These are phyloP conservation scores for Agelas oroides DNA, from an alignment of 37 sponge, comb jelly and placozoan genomes.

Conservation along the genomic window DNA sequence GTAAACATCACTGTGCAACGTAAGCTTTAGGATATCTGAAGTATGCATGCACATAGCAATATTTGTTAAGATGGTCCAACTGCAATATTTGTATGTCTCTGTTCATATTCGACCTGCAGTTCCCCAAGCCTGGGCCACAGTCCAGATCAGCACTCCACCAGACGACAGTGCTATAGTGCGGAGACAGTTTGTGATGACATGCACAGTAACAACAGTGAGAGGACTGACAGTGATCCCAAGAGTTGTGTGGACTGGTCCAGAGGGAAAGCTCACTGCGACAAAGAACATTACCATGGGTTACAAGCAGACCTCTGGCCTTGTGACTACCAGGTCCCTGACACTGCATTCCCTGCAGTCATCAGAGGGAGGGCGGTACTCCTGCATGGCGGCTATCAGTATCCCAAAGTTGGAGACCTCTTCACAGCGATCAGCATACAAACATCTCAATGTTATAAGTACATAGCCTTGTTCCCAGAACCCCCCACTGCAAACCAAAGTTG, in stretches of 20 bases:
- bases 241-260: background rate
- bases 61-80: background rate
- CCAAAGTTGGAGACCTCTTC: background rate
- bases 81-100: background rate
- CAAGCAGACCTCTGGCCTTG: background rate
- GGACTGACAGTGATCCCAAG: background rate
- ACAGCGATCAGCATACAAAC: too few relatives aligned
- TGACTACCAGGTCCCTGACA: background rate
- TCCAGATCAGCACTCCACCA: background rate
- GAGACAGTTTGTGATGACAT: background rate
- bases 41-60: too few relatives aligned
- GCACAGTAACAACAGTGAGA: background rate
- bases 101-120: background rate
- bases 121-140: slow-evolving; percentile 2
- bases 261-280: background rate
- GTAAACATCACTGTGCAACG: background rate
- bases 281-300: background rate
- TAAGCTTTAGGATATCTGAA: background rate
- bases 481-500: too few relatives aligned
- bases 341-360: background rate
- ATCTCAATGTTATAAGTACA: too few relatives aligned
- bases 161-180: background rate
- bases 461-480: too few relatives aligned
- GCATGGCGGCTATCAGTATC: background rate
- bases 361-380: slow-evolving; percentile 15